phyloP scores from a whole-genome alignment of 2,113 vertebrate genomes.

The Leucosticte australis region DNA sequence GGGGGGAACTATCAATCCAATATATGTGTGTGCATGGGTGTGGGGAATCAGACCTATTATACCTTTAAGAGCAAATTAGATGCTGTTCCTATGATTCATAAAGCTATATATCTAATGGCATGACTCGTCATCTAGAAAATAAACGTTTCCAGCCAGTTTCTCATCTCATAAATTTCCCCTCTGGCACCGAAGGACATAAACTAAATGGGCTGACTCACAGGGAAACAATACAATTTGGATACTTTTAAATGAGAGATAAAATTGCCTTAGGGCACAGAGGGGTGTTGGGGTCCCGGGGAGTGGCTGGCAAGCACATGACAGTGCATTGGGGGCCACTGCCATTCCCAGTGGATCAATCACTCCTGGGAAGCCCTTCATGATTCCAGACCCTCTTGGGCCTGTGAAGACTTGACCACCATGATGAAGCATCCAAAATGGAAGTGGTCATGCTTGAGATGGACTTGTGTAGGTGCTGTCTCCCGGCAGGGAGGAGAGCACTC shows the following conservation, averaged over 20 bases:
- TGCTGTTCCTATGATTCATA: slow-evolving; percentile 80
- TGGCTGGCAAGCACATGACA: not conserved
- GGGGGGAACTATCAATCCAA: slow-evolving; percentile 59
- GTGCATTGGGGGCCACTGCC: fast-evolving
- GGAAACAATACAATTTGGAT: slow-evolving; percentile 66
- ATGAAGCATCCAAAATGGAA: not conserved
- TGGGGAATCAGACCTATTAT: slow-evolving; percentile 73
- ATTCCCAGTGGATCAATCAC: not conserved
- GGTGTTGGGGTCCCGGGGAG: not conserved
- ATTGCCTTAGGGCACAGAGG: not conserved
- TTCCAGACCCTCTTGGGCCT: not conserved
- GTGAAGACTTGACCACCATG: not conserved
- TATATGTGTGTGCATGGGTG: slow-evolving; percentile 51
- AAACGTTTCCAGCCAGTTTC: slow-evolving; percentile 60
- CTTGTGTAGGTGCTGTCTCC: not conserved
- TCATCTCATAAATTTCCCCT: slow-evolving; percentile 69
- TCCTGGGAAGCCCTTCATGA: not conserved
- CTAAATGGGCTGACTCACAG: slow-evolving; percentile 65
- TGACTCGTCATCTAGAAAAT: slow-evolving; percentile 67
- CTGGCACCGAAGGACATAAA: slow-evolving; percentile 63
- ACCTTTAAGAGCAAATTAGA: slow-evolving; percentile 83
- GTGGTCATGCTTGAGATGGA: not conserved
- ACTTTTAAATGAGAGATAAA: slow-evolving; percentile 54
- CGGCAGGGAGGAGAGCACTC: not conserved
- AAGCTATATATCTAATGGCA: slow-evolving; percentile 73